These are phyloP conservation scores for Aphaenogaster floridana DNA, from an alignment of 1,140 invertebrate species.

Conservation along the genomic window DNA sequence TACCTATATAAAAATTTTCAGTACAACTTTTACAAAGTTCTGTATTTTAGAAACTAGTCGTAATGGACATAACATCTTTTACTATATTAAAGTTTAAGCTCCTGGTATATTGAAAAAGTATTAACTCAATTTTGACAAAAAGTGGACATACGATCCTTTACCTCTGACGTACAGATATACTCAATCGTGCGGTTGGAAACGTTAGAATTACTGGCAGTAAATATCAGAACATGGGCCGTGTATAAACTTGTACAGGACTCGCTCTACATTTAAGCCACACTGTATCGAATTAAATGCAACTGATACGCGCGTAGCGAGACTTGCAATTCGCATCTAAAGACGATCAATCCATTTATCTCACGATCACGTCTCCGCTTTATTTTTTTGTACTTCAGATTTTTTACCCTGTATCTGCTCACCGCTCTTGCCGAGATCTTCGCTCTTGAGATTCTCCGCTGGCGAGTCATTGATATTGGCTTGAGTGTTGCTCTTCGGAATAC, in stretches of 20 bases:
- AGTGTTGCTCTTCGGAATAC: slow-evolving; percentile 10
- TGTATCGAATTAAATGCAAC: slow-evolving; percentile 34
- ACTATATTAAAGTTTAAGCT: no score
- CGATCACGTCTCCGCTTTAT: slow-evolving; percentile 82
- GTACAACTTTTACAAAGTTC: no score
- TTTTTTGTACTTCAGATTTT: slow-evolving; percentile 80
- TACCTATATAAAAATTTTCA: no score
- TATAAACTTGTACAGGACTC: neutral
- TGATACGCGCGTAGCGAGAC: neutral
- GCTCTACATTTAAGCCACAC: slow-evolving; percentile 1
- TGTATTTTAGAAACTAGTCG: no score
- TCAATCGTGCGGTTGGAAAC: neutral
- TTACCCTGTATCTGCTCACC: slow-evolving; percentile 80
- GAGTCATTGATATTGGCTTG: slow-evolving; percentile 18
- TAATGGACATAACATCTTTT: no score
- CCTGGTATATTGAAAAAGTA: no score
- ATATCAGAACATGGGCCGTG: slow-evolving; percentile 17
- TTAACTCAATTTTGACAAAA: no score
- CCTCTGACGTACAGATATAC: neutral
- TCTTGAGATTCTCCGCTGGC: slow-evolving; percentile 67
- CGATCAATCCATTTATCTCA: neutral
- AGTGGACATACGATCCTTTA: no score
- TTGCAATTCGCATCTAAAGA: slow-evolving; percentile 16
- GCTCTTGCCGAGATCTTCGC: slow-evolving; percentile 67
- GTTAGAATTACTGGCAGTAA: slow-evolving; percentile 46